A percentile compares a stretch with the other conserved stretches of the same genome.
phyloP scores from a whole-genome alignment of 2,113 vertebrate species.

The Oryzias celebensis region DNA sequence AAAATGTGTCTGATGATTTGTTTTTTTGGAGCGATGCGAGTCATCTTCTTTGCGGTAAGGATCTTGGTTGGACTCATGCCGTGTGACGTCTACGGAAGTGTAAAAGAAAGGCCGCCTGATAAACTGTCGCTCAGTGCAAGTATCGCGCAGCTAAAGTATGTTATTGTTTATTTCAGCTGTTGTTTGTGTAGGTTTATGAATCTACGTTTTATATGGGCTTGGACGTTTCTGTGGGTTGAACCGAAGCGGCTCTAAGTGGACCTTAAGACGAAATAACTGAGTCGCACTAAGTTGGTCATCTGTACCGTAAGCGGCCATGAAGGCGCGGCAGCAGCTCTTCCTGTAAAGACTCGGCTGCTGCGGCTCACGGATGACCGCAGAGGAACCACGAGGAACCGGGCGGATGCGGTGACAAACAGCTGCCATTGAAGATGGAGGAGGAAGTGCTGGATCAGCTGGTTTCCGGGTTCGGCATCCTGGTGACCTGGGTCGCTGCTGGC shows the following conservation, averaged over 20 bases:
- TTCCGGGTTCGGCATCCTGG: conserved; percentile 76
- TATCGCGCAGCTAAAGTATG: not conserved
- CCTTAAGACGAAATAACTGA: not conserved
- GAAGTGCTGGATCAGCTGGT: conserved; percentile 81
- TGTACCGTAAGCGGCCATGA: no score
- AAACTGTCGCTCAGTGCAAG: not conserved
- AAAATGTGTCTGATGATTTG: no score
- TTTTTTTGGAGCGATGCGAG: conserved; percentile 1
- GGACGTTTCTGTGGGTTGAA: no score
- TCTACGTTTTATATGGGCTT: no score
- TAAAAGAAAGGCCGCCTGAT: not conserved
- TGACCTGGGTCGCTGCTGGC: conserved; percentile 86
- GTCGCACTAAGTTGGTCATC: not conserved
- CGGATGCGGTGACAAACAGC: not conserved
- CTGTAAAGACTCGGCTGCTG: not conserved
- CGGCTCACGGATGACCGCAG: no score
- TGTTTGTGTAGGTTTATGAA: not conserved
- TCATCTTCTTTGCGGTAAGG: conserved; percentile 6
- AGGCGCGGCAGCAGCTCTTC: not conserved
- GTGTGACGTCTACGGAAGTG: conserved; percentile 56
- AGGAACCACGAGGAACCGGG: no score
- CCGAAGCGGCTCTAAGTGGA: not conserved
- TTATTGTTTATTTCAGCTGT: not conserved
- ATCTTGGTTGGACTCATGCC: conserved; percentile 32
- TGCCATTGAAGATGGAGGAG: conserved; percentile 79